Evolutionary conservation across 2,888 invertebrate genomes (phyloP).

Genomic region (Thysanoteuthis rhombus): DNA sequence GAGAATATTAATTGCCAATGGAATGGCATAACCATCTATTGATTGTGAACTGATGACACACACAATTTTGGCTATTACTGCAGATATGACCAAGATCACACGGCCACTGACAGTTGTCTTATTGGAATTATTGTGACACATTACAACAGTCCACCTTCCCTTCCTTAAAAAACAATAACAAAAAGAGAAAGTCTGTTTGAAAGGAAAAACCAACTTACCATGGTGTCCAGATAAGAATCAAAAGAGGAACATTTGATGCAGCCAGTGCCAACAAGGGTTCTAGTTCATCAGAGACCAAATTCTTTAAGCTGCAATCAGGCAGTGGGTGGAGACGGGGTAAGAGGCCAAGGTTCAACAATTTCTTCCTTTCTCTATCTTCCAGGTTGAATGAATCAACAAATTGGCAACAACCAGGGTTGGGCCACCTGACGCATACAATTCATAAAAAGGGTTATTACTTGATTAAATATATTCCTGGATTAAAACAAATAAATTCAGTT

Average conservation of each 20-base stretch:
- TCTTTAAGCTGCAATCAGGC: constrained; percentile 60
- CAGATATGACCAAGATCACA: too few species aligned
- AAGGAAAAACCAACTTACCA: constrained; percentile 53
- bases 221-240: constrained; percentile 66
- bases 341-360: constrained; percentile 64
- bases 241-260: constrained; percentile 57
- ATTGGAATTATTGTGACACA: too few species aligned
- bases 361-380: constrained; percentile 60
- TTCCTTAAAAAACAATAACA: not conserved
- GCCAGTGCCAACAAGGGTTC: constrained; percentile 60
- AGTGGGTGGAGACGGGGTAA: constrained; percentile 61
- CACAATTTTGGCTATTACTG: too few species aligned
- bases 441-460: not conserved
- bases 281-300: constrained; percentile 64
- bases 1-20: too few species aligned
- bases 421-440: constrained; percentile 53
- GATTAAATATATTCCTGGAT: constrained; percentile 21
- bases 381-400: constrained; percentile 59
- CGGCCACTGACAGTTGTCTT: too few species aligned
- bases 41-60: too few species aligned
- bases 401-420: constrained; percentile 62
- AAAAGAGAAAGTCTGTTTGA: not conserved
- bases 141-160: too few species aligned
- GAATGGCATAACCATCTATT: too few species aligned
- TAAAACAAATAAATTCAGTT: not conserved